These are phyloP conservation scores for Corythornis madagascariensis DNA, from an alignment of 2,113 vertebrate genomes.

Conservation along the genomic window DNA sequence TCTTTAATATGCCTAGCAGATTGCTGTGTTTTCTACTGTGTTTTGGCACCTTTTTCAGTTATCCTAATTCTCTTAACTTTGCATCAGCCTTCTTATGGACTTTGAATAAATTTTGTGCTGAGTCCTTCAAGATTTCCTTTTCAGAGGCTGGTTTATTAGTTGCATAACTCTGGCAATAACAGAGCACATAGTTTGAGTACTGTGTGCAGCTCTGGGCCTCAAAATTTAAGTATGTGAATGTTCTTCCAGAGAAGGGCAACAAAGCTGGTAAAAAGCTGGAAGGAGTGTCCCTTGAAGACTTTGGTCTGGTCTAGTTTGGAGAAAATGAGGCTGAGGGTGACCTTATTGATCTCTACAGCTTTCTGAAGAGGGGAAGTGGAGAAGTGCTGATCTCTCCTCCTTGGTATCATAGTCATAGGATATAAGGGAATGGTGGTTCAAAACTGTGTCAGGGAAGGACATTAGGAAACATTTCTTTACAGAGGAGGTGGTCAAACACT, in stretches of 20 bases:
- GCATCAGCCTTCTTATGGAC: not conserved
- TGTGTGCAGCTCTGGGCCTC: not conserved
- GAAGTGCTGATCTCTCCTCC: not conserved
- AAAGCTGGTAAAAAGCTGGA: not conserved
- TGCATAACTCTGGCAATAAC: not conserved
- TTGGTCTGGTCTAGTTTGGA: not conserved
- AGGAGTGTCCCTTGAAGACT: not conserved
- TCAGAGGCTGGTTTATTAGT: not conserved
- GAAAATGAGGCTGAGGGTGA: not conserved
- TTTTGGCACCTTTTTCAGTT: not conserved
- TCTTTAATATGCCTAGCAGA: constrained; percentile 27
- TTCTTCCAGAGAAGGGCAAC: not conserved
- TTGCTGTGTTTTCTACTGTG: not conserved
- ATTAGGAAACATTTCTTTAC: not conserved
- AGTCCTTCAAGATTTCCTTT: not conserved
- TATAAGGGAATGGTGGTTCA: rapidly evolving
- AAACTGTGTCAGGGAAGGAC: not conserved
- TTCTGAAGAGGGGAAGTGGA: not conserved
- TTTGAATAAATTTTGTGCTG: not conserved
- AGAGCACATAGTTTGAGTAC: not conserved
- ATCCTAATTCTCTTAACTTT: not conserved
- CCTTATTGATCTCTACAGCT: not conserved
- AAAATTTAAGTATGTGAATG: not conserved
- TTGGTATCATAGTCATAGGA: not conserved
- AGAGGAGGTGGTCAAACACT: not conserved